Percentiles rank a stretch among this genome's conserved stretches.
Evolutionary conservation across 2,797 vertebrate species (phyloP).

Genomic region (Etheostoma nigrum): DNA sequence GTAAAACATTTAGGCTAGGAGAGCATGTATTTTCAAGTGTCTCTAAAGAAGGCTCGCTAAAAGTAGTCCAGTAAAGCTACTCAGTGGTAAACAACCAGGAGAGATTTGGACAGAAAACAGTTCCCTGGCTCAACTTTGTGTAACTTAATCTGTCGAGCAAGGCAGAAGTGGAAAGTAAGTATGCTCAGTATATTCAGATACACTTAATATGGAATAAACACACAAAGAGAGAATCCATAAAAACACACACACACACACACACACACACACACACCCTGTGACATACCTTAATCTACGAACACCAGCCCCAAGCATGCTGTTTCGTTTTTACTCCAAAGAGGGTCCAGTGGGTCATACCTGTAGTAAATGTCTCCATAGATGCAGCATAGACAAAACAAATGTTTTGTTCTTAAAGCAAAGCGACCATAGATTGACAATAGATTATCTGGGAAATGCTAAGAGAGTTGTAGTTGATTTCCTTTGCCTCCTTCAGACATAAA

Average conservation of each 20-base stretch:
- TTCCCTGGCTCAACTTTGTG: not conserved
- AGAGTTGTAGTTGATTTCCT: constrained; percentile 20
- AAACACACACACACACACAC: not conserved
- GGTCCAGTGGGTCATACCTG: constrained; percentile 47
- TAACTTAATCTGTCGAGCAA: not conserved
- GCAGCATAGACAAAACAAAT: constrained; percentile 1
- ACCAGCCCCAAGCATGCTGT: constrained; percentile 6
- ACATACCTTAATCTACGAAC: not conserved
- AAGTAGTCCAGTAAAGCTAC: not conserved
- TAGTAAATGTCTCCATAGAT: constrained; percentile 43
- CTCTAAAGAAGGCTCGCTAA: too few species aligned
- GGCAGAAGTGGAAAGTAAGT: not conserved
- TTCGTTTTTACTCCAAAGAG: constrained; percentile 33
- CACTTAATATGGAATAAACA: not conserved
- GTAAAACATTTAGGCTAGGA: too few species aligned
- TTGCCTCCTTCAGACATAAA: not conserved
- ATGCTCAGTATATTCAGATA: too few species aligned
- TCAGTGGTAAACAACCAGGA: not conserved
- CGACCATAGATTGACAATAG: not conserved
- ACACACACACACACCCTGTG: not conserved
- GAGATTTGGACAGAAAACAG: not conserved
- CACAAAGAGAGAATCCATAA: not conserved
- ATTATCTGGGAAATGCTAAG: constrained; percentile 4
- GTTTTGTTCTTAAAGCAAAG: constrained; percentile 18
- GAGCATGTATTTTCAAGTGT: too few species aligned